Base-by-base conservation (phyloP, 2,797 vertebrate genomes). In the Xyrichtys novacula region DNA sequence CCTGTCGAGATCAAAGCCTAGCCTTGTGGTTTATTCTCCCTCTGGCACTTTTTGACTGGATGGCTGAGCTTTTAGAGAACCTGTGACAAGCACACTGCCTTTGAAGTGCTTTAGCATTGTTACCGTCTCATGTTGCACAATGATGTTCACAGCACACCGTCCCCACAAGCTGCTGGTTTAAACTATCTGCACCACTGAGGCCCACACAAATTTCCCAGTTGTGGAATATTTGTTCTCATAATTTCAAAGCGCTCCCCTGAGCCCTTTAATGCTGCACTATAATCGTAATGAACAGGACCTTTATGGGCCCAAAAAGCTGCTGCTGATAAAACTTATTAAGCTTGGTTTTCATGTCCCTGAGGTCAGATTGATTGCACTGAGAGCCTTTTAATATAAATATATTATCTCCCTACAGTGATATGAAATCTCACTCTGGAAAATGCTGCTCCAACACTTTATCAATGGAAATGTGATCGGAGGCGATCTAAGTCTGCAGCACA, bases 51-150 rank as follows among this genome's bases (percentile, higher is more conserved):
- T 91, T 73, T 84, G 81, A 84, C 88, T 72, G 78, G 65, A 70
- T 65, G 85, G 85, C 72, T 14, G 46, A 76, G 60, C 74, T 91
- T 89, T 88, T 84, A 84, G 89, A 88, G 79, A 76, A 82, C 88
- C 78, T 80, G 86, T 85, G 88, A 93, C 90, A 83, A 85, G 81
- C 82, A 44, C 57, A 31, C 69, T 71, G 82, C 86, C 90, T 93
- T 93, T 93, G 92, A 94, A 92, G 90, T 46, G 3, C 76, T 76
- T 85, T 76, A 76, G 88, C 59, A 87, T 90, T 90, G 90, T 91
- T 87, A 78, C 81, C 32, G 40, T 89, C 83, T 91, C 91, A 77
- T 72, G 76, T 92, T 92, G 82, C 89, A 89, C 85, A 80, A 81
- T 80, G 85, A 69, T 74, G 76, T 83, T 88, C 78, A 25, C 65